A percentile compares a stretch with the other conserved stretches of the same genome.
Conservation (phyloP, 2,888 invertebrate genomes). For the Idaea straminata region DNA sequence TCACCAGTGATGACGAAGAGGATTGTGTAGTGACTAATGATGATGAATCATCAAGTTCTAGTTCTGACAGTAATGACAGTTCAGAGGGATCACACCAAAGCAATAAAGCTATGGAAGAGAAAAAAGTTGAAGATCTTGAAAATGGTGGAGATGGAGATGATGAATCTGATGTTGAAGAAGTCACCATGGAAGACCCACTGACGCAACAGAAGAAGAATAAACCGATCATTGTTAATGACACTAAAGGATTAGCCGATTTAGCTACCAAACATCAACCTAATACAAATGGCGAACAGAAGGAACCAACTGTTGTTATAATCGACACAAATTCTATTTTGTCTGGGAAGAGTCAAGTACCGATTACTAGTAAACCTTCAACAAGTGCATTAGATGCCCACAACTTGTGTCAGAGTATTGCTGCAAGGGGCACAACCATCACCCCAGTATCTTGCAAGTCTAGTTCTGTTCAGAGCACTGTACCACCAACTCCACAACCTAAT, state of each 20-base stretch:
- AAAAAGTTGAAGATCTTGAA: constrained; percentile 76
- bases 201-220: constrained; percentile 62
- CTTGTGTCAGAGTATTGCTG: constrained; percentile 72
- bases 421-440: constrained; percentile 78
- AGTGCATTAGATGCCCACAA: constrained; percentile 59
- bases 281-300: constrained; percentile 76
- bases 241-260: constrained; percentile 85
- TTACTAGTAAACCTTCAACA: constrained; percentile 39
- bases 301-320: constrained; percentile 90
- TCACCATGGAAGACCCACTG: constrained; percentile 85
- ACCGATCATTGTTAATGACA: constrained; percentile 86
- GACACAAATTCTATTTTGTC: constrained; percentile 87
- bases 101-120: constrained; percentile 73
- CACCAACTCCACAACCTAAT: constrained; percentile 53
- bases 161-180: constrained; percentile 64
- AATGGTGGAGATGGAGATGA: constrained; percentile 65
- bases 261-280: constrained; percentile 79
- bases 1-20: constrained; percentile 80
- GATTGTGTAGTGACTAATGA: constrained; percentile 77
- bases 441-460: constrained; percentile 62
- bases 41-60: constrained; percentile 78
- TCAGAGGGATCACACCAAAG: constrained; percentile 77
- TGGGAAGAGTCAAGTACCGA: constrained; percentile 50
- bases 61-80: constrained; percentile 78
- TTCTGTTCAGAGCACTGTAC: constrained; percentile 29